These are phyloP conservation scores for Platalea minor DNA, from an alignment of 2,797 vertebrate species.

Conservation along the genomic window DNA sequence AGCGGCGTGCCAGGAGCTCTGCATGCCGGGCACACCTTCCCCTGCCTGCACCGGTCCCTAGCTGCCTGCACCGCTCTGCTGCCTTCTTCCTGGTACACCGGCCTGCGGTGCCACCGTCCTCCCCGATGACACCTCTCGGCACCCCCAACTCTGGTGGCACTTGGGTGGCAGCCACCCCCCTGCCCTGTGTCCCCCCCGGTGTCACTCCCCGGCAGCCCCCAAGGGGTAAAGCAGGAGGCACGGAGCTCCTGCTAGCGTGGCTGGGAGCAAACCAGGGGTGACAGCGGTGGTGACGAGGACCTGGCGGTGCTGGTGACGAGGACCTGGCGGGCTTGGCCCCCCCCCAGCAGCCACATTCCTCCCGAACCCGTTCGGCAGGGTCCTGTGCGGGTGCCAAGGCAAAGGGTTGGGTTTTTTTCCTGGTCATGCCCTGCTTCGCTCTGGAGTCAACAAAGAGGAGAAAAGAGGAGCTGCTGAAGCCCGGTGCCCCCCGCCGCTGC, in stretches of 20 bases:
- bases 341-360: conserved; percentile 21
- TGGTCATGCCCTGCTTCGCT: conserved; percentile 10
- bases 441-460: background rate
- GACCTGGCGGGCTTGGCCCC: background rate
- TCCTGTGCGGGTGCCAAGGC: background rate
- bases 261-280: background rate
- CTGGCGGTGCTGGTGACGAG: background rate
- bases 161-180: background rate
- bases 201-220: background rate
- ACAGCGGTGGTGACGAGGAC: background rate
- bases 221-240: background rate
- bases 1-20: background rate
- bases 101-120: background rate
- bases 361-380: conserved; percentile 32
- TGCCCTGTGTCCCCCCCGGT: background rate
- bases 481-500: background rate
- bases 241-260: rapidly evolving
- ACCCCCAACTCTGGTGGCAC: background rate
- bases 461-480: background rate
- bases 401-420: background rate
- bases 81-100: background rate
- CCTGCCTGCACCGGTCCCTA: background rate
- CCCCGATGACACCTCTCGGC: rapidly evolving
- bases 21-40: background rate
- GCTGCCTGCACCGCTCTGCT: background rate